Evolutionary conservation across 2,888 invertebrate species (phyloP).

Genomic region (Atethmia centrago): DNA sequence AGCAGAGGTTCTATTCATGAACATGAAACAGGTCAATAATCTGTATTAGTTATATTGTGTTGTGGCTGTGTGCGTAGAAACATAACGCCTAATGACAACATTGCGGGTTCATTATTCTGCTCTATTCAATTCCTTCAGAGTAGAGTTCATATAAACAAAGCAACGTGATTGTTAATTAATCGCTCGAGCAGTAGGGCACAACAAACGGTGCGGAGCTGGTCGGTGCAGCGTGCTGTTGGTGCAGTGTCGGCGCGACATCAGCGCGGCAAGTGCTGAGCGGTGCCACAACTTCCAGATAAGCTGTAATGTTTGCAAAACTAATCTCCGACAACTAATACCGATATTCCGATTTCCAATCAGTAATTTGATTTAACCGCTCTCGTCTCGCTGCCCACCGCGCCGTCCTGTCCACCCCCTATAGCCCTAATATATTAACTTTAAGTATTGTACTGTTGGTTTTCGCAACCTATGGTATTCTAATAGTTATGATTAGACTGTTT

Average conservation of each 20-base stretch:
- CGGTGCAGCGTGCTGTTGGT: neutral
- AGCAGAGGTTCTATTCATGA: constrained; percentile 25
- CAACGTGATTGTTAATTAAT: constrained; percentile 26
- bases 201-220: neutral
- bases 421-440: constrained; percentile 4
- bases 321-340: constrained; percentile 64
- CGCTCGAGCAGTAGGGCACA: neutral
- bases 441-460: neutral
- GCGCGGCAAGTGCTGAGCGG: neutral
- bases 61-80: neutral
- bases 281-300: constrained; percentile 55
- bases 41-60: neutral
- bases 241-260: neutral
- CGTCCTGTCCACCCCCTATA: neutral
- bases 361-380: constrained; percentile 64
- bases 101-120: neutral
- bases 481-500: neutral
- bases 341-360: constrained; percentile 59
- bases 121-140: constrained; percentile 4
- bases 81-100: neutral
- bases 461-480: neutral
- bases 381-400: neutral
- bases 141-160: constrained; percentile 13
- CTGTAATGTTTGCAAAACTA: constrained; percentile 68
- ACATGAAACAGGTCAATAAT: constrained; percentile 16